Evolutionary conservation across 2,797 vertebrate species (phyloP).

Genomic region (Cryptoblepharus egeriae): DNA sequence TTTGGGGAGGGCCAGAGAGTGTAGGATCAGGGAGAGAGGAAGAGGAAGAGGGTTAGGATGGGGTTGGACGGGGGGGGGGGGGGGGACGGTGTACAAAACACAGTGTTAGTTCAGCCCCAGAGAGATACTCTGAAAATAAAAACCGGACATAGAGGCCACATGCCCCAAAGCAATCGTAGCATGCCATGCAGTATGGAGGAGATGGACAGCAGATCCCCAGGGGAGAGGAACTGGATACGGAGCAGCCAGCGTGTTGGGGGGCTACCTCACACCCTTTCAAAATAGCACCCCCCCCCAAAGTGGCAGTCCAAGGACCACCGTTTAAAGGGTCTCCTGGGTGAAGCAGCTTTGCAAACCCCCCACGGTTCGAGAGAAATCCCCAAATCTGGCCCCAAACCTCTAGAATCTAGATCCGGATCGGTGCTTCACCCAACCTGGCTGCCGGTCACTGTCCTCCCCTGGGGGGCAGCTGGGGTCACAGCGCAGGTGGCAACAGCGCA

Average conservation of each 20-base stretch:
- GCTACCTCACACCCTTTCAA: too few relatives aligned
- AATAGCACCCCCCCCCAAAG: neutral
- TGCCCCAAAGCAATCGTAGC: constrained; percentile 63
- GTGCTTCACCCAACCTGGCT: constrained; percentile 37
- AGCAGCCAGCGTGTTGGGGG: constrained; percentile 10
- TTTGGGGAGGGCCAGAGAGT: constrained; percentile 19
- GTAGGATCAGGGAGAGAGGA: neutral
- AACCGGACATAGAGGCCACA: constrained; percentile 45
- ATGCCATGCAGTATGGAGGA: constrained; percentile 67
- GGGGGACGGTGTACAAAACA: constrained; percentile 57
- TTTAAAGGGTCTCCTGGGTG: rapidly evolving
- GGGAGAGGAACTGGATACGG: neutral
- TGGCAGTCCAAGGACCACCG: neutral
- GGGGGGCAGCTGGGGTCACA: constrained; percentile 37
- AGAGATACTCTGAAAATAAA: constrained; percentile 54
- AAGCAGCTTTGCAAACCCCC: too few relatives aligned
- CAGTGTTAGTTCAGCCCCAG: constrained; percentile 71
- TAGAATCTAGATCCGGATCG: neutral
- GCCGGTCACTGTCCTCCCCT: constrained; percentile 47
- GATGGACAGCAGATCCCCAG: constrained; percentile 15
- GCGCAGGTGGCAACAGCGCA: constrained; percentile 58
- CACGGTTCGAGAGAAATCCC: too few relatives aligned
- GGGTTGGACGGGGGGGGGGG: neutral
- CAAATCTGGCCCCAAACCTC: too few relatives aligned
- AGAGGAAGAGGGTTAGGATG: too few relatives aligned